A percentile compares a stretch with the other conserved stretches of the same genome.
Evolutionary conservation across 2,888 invertebrate genomes (phyloP).

Genomic region (Sipunculus nudus): DNA sequence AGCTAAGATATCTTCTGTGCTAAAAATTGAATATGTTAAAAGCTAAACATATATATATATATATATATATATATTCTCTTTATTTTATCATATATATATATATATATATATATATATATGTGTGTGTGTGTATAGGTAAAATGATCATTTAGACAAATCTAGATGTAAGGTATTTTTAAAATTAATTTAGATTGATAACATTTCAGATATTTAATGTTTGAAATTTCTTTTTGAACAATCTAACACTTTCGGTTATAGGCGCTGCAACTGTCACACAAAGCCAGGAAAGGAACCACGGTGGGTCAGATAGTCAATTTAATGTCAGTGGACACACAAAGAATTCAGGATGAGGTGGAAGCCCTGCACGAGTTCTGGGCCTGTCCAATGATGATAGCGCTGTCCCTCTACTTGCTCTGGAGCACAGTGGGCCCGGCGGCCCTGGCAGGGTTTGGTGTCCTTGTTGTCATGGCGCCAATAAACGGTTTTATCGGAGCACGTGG

Average conservation of each 20-base stretch:
- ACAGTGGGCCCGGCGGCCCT: constrained; percentile 78
- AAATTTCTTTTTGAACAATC: not conserved
- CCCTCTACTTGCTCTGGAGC: constrained; percentile 54
- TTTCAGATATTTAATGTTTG: not conserved
- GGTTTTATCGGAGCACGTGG: no score
- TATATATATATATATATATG: no score
- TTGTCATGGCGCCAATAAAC: constrained; percentile 80
- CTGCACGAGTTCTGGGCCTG: constrained; percentile 15
- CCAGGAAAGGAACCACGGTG: constrained; percentile 8
- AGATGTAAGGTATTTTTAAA: no score
- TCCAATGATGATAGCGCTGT: constrained; percentile 13
- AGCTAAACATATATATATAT: no score
- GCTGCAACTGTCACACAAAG: constrained; percentile 5
- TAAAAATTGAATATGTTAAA: no score
- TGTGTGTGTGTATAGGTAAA: no score
- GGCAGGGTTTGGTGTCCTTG: constrained; percentile 88
- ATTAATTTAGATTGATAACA: no score
- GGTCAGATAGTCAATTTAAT: constrained; percentile 17
- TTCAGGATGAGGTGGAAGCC: constrained; percentile 15
- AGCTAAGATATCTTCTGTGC: no score
- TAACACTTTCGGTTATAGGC: no score
- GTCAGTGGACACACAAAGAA: constrained; percentile 23
- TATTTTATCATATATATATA: no score
- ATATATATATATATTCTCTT: no score
- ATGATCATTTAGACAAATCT: no score